Conservation (phyloP, 2,888 invertebrate genomes). For the Gymnocheta viridis region DNA sequence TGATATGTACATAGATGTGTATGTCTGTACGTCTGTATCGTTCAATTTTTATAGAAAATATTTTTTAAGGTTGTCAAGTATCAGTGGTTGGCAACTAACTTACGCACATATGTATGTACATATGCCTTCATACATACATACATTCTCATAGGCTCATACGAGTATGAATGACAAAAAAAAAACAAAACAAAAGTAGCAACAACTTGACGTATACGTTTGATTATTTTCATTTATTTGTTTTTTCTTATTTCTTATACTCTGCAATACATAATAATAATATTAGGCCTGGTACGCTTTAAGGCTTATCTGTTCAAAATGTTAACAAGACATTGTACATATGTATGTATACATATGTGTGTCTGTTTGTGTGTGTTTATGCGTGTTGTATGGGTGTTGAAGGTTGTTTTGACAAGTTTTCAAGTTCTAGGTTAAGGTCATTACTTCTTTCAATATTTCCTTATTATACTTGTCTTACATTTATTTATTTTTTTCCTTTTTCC, state of each 20-base stretch:
- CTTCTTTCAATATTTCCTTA: conserved; percentile 44
- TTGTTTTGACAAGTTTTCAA: conserved; percentile 58
- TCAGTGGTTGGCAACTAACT: neutral
- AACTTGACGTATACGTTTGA: conserved; percentile 30
- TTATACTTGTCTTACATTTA: conserved; percentile 23
- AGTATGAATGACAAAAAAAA: conserved; percentile 33
- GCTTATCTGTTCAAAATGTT: conserved; percentile 26
- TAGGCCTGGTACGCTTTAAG: conserved; percentile 43
- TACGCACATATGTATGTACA: neutral
- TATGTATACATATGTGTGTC: too few species aligned
- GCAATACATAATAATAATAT: neutral
- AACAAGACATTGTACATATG: too few species aligned
- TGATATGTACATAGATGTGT: neutral
- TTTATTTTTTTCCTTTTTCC: neutral
- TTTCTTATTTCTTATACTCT: neutral
- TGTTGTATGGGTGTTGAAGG: conserved; percentile 41
- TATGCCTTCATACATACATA: too few species aligned
- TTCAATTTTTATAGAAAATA: conserved; percentile 30
- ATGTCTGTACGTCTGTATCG: neutral
- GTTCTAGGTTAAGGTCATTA: conserved; percentile 68
- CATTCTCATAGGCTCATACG: neutral
- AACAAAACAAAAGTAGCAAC: conserved; percentile 13
- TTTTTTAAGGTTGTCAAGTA: conserved; percentile 50
- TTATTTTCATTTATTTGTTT: conserved; percentile 9
- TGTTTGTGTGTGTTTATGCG: conserved; percentile 7